Evolutionary conservation across 2,888 invertebrate genomes (phyloP), one percentile per base, ranked within the genome.

Genomic region (Chrysopilus asiliformis): DNA sequence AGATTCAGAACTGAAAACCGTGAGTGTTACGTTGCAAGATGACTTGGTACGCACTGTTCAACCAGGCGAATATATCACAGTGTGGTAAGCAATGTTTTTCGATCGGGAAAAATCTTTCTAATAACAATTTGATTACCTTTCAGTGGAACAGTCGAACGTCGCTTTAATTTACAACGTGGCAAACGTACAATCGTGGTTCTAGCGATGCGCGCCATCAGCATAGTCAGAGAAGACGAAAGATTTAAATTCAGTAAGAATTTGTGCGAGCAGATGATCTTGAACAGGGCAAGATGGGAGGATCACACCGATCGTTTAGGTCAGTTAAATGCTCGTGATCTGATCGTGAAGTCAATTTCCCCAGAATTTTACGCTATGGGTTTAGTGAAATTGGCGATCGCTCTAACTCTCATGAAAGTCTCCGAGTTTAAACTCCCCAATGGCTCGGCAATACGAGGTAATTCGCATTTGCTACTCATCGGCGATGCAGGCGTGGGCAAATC

Each of bases 401-500:
- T 90, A 15, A 75, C 68, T 15, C 65, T 70, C 51, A 16, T 48
- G 51, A 15, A 67, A 45, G 37, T 39, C 4, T 79, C 2, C 56
- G 57, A 44, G 57, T 15, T 6, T 9, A 10, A 26, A 9, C 14
- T 30, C 7, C 63, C 16, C 65, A 67, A 36, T 48, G 58, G 68
- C 16, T 65, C 68, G 19, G 66, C 66, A 49, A 33, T 19, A 12
- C 57, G 91, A 42, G 85, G 86, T 3, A 85, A 90, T 53, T 77
- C 84, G 14, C 91, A 93, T 65, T 64, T 91, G 43, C 64, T 91
- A 34, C 58, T 93, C 17, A 81, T 90, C 15, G 91, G 91, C 4
- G 91, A 91, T 67, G 76, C 80, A 54, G 89, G 90, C 10, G 87
- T 89, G 2, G 90, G 86, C 4, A 90, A 90, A 57, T 89, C 90